Evolutionary conservation across 1,140 invertebrate species (phyloP).

Genomic region (Scaptomyza graminum): DNA sequence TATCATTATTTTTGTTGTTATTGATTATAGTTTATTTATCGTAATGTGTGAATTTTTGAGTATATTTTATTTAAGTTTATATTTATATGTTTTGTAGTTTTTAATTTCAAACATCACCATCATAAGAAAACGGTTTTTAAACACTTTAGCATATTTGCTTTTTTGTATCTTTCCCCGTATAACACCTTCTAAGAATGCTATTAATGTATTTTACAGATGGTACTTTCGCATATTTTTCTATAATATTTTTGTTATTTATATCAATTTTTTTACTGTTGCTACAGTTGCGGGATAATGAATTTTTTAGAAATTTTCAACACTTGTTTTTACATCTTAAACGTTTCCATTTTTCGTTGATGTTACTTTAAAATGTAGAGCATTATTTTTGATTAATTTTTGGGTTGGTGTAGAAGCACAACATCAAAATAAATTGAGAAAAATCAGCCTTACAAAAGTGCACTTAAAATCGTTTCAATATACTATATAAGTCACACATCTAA

Average conservation of each 20-base stretch:
- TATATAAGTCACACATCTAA: slow-evolving; percentile 52
- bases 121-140: background rate
- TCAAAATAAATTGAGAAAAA: slow-evolving; percentile 81
- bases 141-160: background rate
- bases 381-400: slow-evolving; percentile 10
- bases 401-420: slow-evolving; percentile 80
- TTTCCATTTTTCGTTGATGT: slow-evolving; percentile 7
- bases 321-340: background rate
- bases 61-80: background rate
- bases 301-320: background rate
- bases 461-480: slow-evolving; percentile 67
- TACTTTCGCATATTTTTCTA: too few species aligned
- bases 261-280: too few species aligned
- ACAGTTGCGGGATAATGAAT: too few species aligned
- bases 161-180: background rate
- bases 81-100: too few species aligned
- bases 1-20: background rate
- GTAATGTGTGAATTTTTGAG: background rate
- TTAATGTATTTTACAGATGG: too few species aligned
- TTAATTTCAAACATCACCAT: too few species aligned
- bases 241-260: too few species aligned
- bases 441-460: slow-evolving; percentile 83
- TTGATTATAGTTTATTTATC: background rate
- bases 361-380: slow-evolving; percentile 18
- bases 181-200: too few species aligned